These are phyloP conservation scores for Dinoponera quadriceps DNA, from an alignment of 1,140 invertebrate species.

Conservation along the genomic window DNA sequence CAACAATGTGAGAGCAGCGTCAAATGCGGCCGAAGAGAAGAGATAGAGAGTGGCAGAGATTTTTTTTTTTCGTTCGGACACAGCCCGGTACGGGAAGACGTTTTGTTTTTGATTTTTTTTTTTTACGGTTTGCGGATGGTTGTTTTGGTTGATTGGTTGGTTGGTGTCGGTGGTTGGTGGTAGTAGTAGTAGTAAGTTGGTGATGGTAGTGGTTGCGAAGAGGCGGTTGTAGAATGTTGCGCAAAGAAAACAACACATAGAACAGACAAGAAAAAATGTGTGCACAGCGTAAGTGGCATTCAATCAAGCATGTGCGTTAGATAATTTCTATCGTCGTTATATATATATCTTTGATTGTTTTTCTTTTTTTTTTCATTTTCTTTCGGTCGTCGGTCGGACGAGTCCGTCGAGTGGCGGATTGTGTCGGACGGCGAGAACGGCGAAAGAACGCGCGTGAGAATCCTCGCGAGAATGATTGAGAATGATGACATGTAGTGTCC, in stretches of 20 bases:
- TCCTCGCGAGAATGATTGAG: background rate
- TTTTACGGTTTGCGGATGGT: slow-evolving; percentile 61
- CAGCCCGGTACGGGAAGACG: slow-evolving; percentile 63
- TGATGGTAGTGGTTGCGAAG: slow-evolving; percentile 76
- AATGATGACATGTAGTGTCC: background rate
- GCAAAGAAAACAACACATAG: slow-evolving; percentile 86
- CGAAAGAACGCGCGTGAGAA: background rate
- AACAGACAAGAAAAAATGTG: slow-evolving; percentile 85
- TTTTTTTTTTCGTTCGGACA: slow-evolving; percentile 56
- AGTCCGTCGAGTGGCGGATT: slow-evolving; percentile 15
- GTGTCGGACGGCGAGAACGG: background rate
- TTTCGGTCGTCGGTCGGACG: background rate
- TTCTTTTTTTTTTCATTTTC: slow-evolving; percentile 6
- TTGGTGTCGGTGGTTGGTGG: slow-evolving; percentile 76
- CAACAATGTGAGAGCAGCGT: slow-evolving; percentile 85
- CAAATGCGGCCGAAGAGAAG: slow-evolving; percentile 80
- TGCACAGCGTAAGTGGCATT: slow-evolving; percentile 85
- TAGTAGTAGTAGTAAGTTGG: slow-evolving; percentile 61
- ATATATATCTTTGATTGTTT: background rate
- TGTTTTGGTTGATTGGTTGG: slow-evolving; percentile 62
- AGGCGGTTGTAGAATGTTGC: slow-evolving; percentile 79
- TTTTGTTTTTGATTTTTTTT: slow-evolving; percentile 64
- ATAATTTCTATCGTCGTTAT: slow-evolving; percentile 43
- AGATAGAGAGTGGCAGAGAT: slow-evolving; percentile 61
- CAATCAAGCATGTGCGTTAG: slow-evolving; percentile 81